phyloP scores from a whole-genome alignment of 2,888 invertebrate genomes.

The Drosophila percnosoma region DNA sequence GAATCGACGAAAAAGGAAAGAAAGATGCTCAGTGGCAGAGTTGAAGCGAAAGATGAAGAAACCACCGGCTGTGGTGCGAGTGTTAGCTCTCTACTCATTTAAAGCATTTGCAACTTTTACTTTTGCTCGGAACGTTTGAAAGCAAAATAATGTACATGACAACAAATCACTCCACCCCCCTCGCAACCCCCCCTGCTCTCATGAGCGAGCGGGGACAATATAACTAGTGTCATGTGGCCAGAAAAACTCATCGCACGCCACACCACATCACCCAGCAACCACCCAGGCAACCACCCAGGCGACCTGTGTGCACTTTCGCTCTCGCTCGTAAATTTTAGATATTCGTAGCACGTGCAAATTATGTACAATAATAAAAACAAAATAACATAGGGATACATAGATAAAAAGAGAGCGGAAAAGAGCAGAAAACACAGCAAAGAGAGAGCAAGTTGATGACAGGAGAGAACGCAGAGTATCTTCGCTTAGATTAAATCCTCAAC shows the following conservation, averaged over 20 bases:
- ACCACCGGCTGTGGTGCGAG: constrained; percentile 3
- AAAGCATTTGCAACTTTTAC: constrained; percentile 72
- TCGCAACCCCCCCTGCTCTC: not conserved
- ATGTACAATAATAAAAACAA: constrained; percentile 73
- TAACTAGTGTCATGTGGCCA: constrained; percentile 57
- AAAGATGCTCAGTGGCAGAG: constrained; percentile 21
- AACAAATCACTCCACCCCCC: constrained; percentile 30
- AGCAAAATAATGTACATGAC: constrained; percentile 79
- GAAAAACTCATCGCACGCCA: constrained; percentile 1
- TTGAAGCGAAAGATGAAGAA: not conserved
- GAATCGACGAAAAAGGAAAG: constrained; percentile 12
- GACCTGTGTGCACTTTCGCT: constrained; percentile 75
- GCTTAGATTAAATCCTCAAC: not conserved
- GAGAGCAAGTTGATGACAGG: constrained; percentile 1
- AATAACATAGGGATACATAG: constrained; percentile 11
- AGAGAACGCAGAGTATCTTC: not conserved
- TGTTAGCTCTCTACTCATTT: constrained; percentile 56
- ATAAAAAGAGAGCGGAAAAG: constrained; percentile 5
- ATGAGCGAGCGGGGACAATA: constrained; percentile 25
- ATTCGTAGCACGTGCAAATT: constrained; percentile 81
- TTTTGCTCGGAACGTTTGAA: constrained; percentile 67
- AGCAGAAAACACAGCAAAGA: not conserved
- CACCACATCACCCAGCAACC: not conserved
- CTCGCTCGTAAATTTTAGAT: constrained; percentile 74
- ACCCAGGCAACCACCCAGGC: constrained; percentile 17